Percentiles rank a stretch among this genome's conserved stretches.
These are phyloP conservation scores for Spongilla lacustris DNA, from an alignment of 37 sponge, comb jelly and placozoan species.

Conservation along the genomic window DNA sequence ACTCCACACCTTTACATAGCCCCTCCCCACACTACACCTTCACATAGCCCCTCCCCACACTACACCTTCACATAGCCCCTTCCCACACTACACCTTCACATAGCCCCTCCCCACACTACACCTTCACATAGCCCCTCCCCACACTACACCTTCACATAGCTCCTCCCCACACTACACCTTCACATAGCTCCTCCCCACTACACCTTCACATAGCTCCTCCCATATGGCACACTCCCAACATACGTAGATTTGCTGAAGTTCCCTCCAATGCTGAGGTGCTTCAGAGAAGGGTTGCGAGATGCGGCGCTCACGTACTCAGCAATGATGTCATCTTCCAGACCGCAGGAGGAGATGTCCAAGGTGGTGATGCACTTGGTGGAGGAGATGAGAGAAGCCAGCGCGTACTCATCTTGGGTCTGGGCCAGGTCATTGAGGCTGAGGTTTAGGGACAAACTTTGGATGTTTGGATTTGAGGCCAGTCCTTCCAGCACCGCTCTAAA, in stretches of 20 bases:
- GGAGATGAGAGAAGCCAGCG: slow-evolving; percentile 19
- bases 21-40: too few species aligned
- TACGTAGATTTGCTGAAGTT: slow-evolving; percentile 54
- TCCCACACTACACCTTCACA: too few species aligned
- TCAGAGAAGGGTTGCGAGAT: slow-evolving; percentile 32
- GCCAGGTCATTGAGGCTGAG: slow-evolving; percentile 62
- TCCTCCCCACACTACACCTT: background rate
- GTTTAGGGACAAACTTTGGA: slow-evolving; percentile 39
- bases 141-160: too few species aligned
- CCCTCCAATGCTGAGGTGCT: slow-evolving; percentile 63
- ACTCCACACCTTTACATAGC: too few species aligned
- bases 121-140: too few species aligned
- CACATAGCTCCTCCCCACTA: background rate
- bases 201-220: background rate
- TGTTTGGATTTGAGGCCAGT: slow-evolving; percentile 61
- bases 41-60: too few species aligned
- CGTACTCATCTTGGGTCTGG: background rate
- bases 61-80: too few species aligned
- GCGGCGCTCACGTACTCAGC: slow-evolving; percentile 28
- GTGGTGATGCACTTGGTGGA: slow-evolving; percentile 20
- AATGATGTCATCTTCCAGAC: slow-evolving; percentile 20
- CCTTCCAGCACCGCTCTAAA: slow-evolving; percentile 75
- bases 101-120: too few species aligned
- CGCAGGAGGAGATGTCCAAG: slow-evolving; percentile 52
- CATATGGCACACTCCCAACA: background rate